These are phyloP conservation scores for Sarcoramphus papa DNA, from an alignment of 2,797 vertebrate genomes.

Conservation along the genomic window DNA sequence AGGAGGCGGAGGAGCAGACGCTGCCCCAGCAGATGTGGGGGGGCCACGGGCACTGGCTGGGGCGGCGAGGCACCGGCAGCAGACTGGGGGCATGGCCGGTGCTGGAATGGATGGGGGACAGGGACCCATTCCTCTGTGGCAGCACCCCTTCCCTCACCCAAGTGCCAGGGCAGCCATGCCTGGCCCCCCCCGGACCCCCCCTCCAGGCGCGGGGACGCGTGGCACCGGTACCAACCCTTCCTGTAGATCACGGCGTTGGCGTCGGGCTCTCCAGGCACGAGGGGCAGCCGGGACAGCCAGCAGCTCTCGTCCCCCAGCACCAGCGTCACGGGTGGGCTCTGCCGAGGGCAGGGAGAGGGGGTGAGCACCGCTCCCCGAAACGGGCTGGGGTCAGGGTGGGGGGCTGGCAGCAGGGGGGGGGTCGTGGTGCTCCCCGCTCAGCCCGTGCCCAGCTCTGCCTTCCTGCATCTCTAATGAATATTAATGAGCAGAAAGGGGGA, in stretches of 20 bases:
- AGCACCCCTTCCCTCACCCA: neutral
- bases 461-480: conserved; percentile 88
- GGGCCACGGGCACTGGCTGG: too few relatives aligned
- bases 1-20: neutral
- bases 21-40: neutral
- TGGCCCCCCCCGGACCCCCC: fast-evolving
- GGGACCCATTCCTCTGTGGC: neutral
- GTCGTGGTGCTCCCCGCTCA: neutral
- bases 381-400: fast-evolving
- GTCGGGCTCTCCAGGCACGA: conserved; percentile 67
- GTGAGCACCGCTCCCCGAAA: neutral
- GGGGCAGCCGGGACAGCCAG: conserved; percentile 84
- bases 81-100: neutral
- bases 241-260: conserved; percentile 86
- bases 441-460: neutral
- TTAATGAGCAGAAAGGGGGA: conserved; percentile 78
- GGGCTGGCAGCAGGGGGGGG: neutral
- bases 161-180: neutral
- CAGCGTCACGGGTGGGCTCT: conserved; percentile 74
- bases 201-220: fast-evolving
- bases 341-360: neutral
- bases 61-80: neutral
- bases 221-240: conserved; percentile 75
- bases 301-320: conserved; percentile 81
- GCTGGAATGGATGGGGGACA: neutral